Evolutionary conservation across 2,113 vertebrate species (phyloP), one percentile per base, ranked within the genome.

Genomic region (Semicossyphus pulcher): DNA sequence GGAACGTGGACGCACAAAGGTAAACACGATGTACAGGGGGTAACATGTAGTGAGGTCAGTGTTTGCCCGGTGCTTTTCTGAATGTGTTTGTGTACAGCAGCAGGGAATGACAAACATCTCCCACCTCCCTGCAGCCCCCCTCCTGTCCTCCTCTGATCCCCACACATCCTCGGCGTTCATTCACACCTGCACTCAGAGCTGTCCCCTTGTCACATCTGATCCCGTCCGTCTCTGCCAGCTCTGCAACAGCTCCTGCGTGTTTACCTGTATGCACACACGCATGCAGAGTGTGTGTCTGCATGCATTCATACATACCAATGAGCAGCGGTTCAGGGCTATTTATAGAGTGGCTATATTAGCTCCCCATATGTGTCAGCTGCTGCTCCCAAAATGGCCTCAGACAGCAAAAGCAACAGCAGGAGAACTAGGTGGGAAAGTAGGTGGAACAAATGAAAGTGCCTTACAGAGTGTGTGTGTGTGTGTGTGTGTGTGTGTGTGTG

Each of bases 361-460:
- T 45, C 71, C 20, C 41, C 26, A 21, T 83, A 76, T 85, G 83
- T 88, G 88, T 92, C 88, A 86, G 87, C 79, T 85, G 80, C 80
- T 89, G 78, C 76, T 77, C 86, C 81, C 71, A 84, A 88, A 88
- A 88, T 83, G 80, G 87, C 81, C 86, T 37, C 86, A 78, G 64
- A 80, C 15, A 56, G 31, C 36, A 51, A 12, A 26, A 62, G 31
- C 54, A 75, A 52, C 48, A 59, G 48, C 57, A 54, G 51, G 44
- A 68, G 71, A 51, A 65, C 36, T 39, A 49, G 31, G 39, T 41
- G 79, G 54, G 49, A 76, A 72, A 76, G 62, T 65, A 61, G 34
- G 66, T 34, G 26, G 63, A 83, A 58, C 52, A 57, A 60, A 78
- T 25, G 4, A 60, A 58, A 63, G 42, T 44, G 12, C 14, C 54